Conservation (phyloP, 2,888 invertebrate species). For the Lissocephala sabroskyi region DNA sequence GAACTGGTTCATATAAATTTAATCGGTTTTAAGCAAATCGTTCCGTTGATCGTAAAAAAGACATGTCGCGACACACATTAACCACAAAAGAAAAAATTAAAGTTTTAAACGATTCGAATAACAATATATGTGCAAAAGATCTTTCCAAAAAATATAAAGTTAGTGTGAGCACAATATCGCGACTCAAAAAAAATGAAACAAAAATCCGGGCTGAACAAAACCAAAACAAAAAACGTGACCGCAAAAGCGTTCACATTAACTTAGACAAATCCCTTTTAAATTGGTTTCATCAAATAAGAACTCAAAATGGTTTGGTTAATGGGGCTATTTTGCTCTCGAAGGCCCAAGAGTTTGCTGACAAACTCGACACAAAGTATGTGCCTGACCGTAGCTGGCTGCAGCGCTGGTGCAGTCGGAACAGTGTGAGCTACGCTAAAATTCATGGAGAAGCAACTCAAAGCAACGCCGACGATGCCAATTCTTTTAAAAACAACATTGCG, state of each 20-base stretch:
- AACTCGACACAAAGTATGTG: not conserved
- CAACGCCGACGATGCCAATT: too few relatives aligned
- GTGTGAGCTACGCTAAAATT: not conserved
- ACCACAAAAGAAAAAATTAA: constrained; percentile 1
- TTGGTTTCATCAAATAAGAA: not conserved
- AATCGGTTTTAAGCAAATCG: too few relatives aligned
- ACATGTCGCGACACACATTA: not conserved
- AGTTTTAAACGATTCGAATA: not conserved
- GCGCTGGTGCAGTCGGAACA: constrained; percentile 1
- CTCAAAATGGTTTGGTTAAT: not conserved
- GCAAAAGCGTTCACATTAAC: not conserved
- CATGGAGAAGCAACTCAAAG: too few relatives aligned
- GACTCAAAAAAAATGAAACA: constrained; percentile 1
- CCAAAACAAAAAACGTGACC: constrained; percentile 1
- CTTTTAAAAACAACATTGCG: too few relatives aligned
- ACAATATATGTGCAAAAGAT: not conserved
- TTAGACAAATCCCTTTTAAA: not conserved
- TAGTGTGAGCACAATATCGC: constrained; percentile 1
- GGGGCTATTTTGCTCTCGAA: not conserved
- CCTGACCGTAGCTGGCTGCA: constrained; percentile 5
- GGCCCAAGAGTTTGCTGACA: not conserved
- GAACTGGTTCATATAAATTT: too few relatives aligned
- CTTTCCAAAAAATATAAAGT: constrained; percentile 1
- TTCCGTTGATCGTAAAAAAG: too few relatives aligned
- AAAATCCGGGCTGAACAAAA: not conserved